Conservation (phyloP, 2,113 vertebrate genomes). For the Turnix velox region DNA sequence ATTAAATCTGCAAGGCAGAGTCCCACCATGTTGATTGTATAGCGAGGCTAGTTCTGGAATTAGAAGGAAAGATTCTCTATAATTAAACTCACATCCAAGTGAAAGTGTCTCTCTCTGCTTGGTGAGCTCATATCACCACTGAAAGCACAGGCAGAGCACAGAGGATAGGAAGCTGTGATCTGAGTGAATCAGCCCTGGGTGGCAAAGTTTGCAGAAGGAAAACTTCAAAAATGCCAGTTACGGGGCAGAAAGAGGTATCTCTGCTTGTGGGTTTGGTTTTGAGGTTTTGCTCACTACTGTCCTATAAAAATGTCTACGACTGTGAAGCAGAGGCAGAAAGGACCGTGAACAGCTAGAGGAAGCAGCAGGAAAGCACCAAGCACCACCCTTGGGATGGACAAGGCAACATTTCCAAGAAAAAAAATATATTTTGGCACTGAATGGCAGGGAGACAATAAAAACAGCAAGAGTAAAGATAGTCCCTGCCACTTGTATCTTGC, state of each 20-base stretch:
- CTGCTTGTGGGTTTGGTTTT: neutral
- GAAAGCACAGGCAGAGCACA: neutral
- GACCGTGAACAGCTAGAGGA: neutral
- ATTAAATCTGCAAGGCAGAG: neutral
- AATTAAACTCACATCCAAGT: neutral
- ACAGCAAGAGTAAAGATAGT: neutral
- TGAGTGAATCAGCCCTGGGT: neutral
- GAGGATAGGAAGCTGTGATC: neutral
- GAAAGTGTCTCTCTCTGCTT: neutral
- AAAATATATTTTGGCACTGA: neutral
- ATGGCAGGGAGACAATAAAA: neutral
- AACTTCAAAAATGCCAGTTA: neutral
- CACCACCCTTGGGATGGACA: fast-evolving
- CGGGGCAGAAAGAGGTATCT: neutral
- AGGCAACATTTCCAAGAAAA: neutral
- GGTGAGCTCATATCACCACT: fast-evolving
- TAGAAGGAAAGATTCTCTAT: neutral
- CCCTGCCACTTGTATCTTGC: neutral
- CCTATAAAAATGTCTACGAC: neutral
- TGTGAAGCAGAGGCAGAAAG: neutral
- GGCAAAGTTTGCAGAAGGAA: neutral
- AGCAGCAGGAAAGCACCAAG: neutral
- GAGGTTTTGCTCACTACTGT: neutral
- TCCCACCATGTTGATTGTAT: neutral
- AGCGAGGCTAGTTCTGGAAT: neutral